These are phyloP conservation scores for Xestoiulus laeticollis DNA, from an alignment of 2,888 invertebrate species.

Conservation along the genomic window DNA sequence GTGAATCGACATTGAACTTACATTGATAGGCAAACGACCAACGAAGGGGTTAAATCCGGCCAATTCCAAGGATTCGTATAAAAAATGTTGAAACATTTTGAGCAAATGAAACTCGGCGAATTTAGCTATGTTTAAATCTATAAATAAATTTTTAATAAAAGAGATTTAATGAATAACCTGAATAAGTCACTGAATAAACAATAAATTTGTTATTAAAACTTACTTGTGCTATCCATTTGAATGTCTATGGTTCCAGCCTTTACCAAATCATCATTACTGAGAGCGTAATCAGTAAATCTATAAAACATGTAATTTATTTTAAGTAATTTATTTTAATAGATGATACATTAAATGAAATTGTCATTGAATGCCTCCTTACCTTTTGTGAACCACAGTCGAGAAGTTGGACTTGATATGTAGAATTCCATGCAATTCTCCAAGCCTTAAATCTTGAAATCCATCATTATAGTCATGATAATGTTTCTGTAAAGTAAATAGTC, in stretches of 20 bases:
- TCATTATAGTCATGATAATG: neutral
- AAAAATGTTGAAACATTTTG: neutral
- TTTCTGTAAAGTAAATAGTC: neutral
- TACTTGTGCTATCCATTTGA: neutral
- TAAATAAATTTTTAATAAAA: neutral
- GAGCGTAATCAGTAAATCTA: neutral
- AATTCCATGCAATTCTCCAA: neutral
- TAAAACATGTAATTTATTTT: too few species aligned
- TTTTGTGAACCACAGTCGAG: neutral
- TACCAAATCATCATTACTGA: neutral
- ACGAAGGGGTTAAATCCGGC: neutral
- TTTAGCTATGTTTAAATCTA: neutral
- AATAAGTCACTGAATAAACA: too few species aligned
- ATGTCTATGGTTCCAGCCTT: neutral
- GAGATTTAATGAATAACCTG: neutral
- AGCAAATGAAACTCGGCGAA: slow-evolving; percentile 10
- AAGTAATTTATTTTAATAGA: too few species aligned
- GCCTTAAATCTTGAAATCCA: neutral
- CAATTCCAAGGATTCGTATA: neutral
- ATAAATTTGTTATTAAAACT: neutral
- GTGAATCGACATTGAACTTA: too few species aligned
- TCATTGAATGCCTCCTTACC: neutral
- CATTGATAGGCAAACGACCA: neutral
- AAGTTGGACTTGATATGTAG: neutral
- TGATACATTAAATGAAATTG: too few species aligned